Evolutionary conservation across 2,113 vertebrate species (phyloP), one percentile per base, ranked within the genome.

Genomic region (Peromyscus polionotus): DNA sequence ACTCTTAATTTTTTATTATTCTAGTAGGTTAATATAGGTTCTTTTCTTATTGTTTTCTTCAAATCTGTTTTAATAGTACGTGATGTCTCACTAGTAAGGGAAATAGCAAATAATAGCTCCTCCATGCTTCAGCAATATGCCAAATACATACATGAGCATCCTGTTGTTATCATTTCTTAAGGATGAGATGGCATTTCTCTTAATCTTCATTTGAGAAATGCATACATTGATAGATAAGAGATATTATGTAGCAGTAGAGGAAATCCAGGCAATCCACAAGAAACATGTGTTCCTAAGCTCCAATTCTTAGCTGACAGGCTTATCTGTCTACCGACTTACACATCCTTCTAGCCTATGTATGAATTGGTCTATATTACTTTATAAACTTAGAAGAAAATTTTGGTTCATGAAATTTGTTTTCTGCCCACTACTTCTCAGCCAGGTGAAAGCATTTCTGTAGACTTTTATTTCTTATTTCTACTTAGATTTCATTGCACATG

Each of bases 141-240:
- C 87, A 72, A 92, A 79, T 14, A 20, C 61, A 31, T 54, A 73
- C 11, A 31, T 61, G 33, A 42, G 17, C 51, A 6, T 59, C 79
- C 57, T 72, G n/a, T 42, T n/a, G 93, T 75, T 80, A 28, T 73
- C 19, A 68, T 79, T 94, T 83, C 14, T 68, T 54, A 94, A 51
- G 24, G 5, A 39, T 20, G 3, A 59, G 33, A 17, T 45, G 26
- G 4, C 1, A 19, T 61, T 36, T 94, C 17, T 20, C 59, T 90
- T 95, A 31, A 26, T 54, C 17, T 97, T 94, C 14, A 75, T 93
- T 93, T 75, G 54, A 45, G 31, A 61, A 28, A 8, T 88, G 4
- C 14, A 33, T 68, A 22, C 4, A 14, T n/a, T 95, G 61, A 87
- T 59, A 36, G 13, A 12, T 68, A 65, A 57, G 3, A 79, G 28